These are phyloP conservation scores for Chaetodon trifascialis DNA, from an alignment of 2,113 vertebrate genomes.

Conservation along the genomic window DNA sequence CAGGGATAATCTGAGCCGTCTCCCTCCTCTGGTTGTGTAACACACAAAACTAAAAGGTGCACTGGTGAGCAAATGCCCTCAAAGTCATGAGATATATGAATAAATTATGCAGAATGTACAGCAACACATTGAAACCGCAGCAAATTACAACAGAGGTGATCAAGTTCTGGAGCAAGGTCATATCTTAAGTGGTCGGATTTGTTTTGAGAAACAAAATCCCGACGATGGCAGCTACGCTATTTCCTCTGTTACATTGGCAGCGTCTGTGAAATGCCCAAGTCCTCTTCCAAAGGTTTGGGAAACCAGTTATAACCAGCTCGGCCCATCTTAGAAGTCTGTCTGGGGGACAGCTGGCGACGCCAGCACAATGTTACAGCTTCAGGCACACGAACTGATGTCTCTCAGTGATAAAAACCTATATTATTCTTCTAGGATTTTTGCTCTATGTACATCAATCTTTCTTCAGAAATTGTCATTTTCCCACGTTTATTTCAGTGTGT, in stretches of 20 bases:
- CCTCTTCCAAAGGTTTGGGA: constrained; percentile 46
- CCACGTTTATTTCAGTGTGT: neutral
- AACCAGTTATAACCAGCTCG: constrained; percentile 61
- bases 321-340: constrained; percentile 33
- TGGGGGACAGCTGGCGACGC: constrained; percentile 66
- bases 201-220: constrained; percentile 44
- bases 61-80: neutral
- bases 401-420: neutral
- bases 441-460: neutral
- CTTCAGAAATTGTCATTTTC: neutral
- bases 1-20: neutral
- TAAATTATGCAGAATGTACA: neutral
- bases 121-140: neutral
- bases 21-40: neutral
- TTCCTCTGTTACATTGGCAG: constrained; percentile 51
- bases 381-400: neutral
- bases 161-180: neutral
- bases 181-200: constrained; percentile 21
- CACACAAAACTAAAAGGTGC: no score
- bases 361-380: neutral
- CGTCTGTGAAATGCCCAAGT: constrained; percentile 55
- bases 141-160: neutral
- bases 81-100: neutral
- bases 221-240: constrained; percentile 45
- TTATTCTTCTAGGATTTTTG: neutral